Conservation (phyloP, 2,113 vertebrate species). For the Pygoscelis antarcticus region DNA sequence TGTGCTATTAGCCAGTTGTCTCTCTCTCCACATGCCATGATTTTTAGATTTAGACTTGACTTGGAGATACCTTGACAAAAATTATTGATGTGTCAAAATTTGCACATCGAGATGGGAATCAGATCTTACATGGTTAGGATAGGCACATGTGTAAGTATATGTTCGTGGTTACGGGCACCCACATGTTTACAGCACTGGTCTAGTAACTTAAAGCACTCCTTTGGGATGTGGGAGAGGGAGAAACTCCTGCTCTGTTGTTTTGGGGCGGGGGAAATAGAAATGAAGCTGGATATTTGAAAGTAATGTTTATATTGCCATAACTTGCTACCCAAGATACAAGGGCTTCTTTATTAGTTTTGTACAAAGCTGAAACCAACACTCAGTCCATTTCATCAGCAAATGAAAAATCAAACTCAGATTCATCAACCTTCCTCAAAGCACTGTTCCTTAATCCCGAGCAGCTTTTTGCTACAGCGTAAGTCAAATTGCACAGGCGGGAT, state of each 20-base stretch:
- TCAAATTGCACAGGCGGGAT: rapidly evolving
- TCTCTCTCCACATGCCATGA: background rate
- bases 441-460: background rate
- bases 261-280: background rate
- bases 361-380: background rate
- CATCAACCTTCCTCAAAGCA: background rate
- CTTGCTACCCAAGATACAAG: background rate
- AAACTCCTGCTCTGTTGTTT: background rate
- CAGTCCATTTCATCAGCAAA: background rate
- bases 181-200: rapidly evolving
- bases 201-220: background rate
- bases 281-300: background rate
- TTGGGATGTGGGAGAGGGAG: background rate
- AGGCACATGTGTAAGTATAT: rapidly evolving
- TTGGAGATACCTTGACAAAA: background rate
- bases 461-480: background rate
- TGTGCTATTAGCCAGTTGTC: background rate
- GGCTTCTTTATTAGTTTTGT: background rate
- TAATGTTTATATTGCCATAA: background rate
- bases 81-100: background rate
- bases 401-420: conserved; percentile 5
- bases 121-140: background rate
- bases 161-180: rapidly evolving
- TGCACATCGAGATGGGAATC: background rate
- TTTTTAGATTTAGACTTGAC: background rate